Evolutionary conservation across 2,888 invertebrate species (phyloP).

Genomic region (Entomobrya multifasciata): DNA sequence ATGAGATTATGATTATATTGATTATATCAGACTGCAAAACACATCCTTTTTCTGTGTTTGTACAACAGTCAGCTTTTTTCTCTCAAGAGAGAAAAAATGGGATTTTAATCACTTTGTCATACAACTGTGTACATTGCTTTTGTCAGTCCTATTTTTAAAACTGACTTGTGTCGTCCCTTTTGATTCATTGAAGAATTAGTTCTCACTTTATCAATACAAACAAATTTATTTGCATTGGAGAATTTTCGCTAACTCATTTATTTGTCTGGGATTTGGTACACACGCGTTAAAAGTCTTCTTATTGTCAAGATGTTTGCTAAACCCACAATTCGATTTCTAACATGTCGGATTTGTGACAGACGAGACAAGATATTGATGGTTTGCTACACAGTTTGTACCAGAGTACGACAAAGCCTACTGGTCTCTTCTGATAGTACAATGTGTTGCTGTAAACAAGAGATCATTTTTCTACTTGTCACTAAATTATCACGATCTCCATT

Average conservation of each 20-base stretch:
- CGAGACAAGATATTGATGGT: slow-evolving; percentile 50
- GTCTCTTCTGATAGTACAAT: slow-evolving; percentile 28
- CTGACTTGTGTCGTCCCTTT: not conserved
- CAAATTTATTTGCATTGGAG: not conserved
- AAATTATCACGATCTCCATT: slow-evolving; percentile 64
- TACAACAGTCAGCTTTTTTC: slow-evolving; percentile 21
- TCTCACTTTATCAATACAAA: slow-evolving; percentile 23
- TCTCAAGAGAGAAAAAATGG: slow-evolving; percentile 44
- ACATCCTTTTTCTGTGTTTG: not conserved
- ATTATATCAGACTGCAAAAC: slow-evolving; percentile 66
- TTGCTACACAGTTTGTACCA: slow-evolving; percentile 56
- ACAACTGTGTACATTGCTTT: not conserved
- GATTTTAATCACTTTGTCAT: slow-evolving; percentile 66
- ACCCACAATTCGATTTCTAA: slow-evolving; percentile 52
- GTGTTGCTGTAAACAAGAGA: slow-evolving; percentile 43
- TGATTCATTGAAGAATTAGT: not conserved
- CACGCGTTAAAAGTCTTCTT: not conserved
- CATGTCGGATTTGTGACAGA: slow-evolving; percentile 50
- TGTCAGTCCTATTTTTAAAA: not conserved
- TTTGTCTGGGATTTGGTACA: not conserved
- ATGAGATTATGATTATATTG: slow-evolving; percentile 64
- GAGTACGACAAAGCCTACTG: not conserved
- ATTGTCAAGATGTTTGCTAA: slow-evolving; percentile 55
- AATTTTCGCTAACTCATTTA: slow-evolving; percentile 16
- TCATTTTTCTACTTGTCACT: slow-evolving; percentile 67